A percentile compares a stretch with the other conserved stretches of the same genome.
Evolutionary conservation across 2,888 invertebrate species (phyloP).

Genomic region (Leistus spinibarbis): DNA sequence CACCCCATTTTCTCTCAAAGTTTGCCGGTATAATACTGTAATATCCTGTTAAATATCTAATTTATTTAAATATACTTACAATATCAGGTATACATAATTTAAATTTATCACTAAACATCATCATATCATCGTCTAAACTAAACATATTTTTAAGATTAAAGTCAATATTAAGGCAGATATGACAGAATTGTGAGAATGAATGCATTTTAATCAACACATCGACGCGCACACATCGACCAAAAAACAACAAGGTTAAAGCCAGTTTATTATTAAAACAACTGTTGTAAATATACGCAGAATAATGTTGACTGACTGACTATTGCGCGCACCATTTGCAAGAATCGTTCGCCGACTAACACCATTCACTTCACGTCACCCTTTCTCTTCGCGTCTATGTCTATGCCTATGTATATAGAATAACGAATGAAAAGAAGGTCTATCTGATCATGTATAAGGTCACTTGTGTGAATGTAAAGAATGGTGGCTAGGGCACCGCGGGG

Average conservation of each 20-base stretch:
- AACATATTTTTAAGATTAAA: slow-evolving; percentile 23
- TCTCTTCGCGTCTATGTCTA: slow-evolving; percentile 14
- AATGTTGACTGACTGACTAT: neutral
- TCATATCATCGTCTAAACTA: slow-evolving; percentile 19
- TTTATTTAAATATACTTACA: slow-evolving; percentile 9
- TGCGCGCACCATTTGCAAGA: slow-evolving; percentile 14
- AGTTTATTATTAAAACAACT: neutral
- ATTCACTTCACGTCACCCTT: slow-evolving; percentile 29
- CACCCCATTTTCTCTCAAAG: neutral
- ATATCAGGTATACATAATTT: slow-evolving; percentile 29
- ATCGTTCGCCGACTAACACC: slow-evolving; percentile 17
- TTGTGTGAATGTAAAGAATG: slow-evolving; percentile 31
- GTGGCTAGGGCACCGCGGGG: neutral
- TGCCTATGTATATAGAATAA: slow-evolving; percentile 10
- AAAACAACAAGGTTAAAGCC: neutral
- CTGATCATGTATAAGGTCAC: slow-evolving; percentile 32
- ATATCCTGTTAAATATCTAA: neutral
- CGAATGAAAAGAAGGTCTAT: slow-evolving; percentile 12
- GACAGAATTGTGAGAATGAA: slow-evolving; percentile 31
- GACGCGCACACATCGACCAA: neutral
- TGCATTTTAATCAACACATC: slow-evolving; percentile 3
- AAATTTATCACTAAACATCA: slow-evolving; percentile 28
- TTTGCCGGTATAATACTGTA: neutral
- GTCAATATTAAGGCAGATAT: slow-evolving; percentile 28
- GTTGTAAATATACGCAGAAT: neutral